Evolutionary conservation across 2,888 invertebrate genomes (phyloP).

Genomic region (Charanyca ferruginea): DNA sequence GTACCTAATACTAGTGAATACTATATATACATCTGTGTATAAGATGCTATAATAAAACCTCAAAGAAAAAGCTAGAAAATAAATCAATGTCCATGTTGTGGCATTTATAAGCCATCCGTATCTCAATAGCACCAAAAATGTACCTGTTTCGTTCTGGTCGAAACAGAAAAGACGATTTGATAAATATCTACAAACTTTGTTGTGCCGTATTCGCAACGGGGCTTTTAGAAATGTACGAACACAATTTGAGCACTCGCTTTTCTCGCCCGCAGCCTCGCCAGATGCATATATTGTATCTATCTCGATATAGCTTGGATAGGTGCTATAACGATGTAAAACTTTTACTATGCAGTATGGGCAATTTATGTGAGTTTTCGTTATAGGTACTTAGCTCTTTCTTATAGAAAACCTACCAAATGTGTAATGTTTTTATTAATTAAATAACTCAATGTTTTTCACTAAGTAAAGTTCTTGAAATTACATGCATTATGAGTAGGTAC

Average conservation of each 20-base stretch:
- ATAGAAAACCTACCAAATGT: neutral
- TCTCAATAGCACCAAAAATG: slow-evolving; percentile 45
- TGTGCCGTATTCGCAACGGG: slow-evolving; percentile 73
- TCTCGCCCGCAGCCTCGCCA: slow-evolving; percentile 73
- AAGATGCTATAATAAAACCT: neutral
- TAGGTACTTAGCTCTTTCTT: neutral
- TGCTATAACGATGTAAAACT: slow-evolving; percentile 47
- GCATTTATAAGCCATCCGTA: slow-evolving; percentile 22
- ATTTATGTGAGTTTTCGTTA: slow-evolving; percentile 30
- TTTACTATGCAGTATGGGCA: slow-evolving; percentile 32
- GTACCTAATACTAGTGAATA: too few species aligned
- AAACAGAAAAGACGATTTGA: slow-evolving; percentile 81
- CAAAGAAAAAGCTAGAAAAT: neutral
- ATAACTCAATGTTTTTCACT: too few species aligned
- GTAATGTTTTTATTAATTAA: too few species aligned
- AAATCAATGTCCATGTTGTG: slow-evolving; percentile 13
- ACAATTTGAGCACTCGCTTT: slow-evolving; percentile 79
- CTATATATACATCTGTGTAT: too few species aligned
- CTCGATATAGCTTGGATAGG: slow-evolving; percentile 59
- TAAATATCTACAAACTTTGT: slow-evolving; percentile 85
- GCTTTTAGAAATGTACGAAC: slow-evolving; percentile 80
- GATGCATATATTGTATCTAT: slow-evolving; percentile 72
- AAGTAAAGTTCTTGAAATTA: too few species aligned
- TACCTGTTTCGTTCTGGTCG: slow-evolving; percentile 63
- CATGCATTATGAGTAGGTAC: neutral